These are phyloP conservation scores for Cyclura pinguis DNA, from an alignment of 2,797 vertebrate species.

Conservation along the genomic window DNA sequence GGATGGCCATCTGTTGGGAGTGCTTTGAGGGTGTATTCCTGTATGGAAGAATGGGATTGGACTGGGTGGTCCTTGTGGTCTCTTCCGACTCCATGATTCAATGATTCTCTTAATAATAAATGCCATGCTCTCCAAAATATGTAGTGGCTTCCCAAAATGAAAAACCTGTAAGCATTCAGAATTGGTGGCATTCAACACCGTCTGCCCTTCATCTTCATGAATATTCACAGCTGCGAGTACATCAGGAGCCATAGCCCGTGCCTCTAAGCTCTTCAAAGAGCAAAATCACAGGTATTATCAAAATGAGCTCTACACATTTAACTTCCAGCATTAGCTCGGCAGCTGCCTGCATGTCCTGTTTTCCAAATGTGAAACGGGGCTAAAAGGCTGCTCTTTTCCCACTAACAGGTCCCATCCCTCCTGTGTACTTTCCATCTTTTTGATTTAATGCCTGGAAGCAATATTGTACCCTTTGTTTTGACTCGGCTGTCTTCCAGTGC, in stretches of 20 bases:
- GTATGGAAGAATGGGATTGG: no score
- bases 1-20: no score
- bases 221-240: background rate
- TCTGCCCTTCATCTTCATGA: background rate
- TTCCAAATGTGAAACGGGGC: background rate
- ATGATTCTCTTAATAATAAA: background rate
- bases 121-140: background rate
- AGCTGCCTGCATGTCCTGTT: background rate
- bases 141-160: background rate
- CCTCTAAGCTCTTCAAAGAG: background rate
- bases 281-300: background rate
- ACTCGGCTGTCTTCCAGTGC: background rate
- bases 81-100: no score
- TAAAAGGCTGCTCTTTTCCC: background rate
- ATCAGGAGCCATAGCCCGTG: background rate
- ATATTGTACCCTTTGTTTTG: constrained; percentile 11
- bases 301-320: background rate
- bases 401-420: background rate
- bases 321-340: background rate
- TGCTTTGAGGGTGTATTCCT: no score
- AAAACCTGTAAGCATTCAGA: background rate
- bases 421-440: constrained; percentile 9
- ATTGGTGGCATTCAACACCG: background rate
- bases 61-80: no score
- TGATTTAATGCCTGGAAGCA: constrained; percentile 26